Base-by-base conservation (phyloP, 1,140 invertebrate genomes). In the Bombus superbus region DNA sequence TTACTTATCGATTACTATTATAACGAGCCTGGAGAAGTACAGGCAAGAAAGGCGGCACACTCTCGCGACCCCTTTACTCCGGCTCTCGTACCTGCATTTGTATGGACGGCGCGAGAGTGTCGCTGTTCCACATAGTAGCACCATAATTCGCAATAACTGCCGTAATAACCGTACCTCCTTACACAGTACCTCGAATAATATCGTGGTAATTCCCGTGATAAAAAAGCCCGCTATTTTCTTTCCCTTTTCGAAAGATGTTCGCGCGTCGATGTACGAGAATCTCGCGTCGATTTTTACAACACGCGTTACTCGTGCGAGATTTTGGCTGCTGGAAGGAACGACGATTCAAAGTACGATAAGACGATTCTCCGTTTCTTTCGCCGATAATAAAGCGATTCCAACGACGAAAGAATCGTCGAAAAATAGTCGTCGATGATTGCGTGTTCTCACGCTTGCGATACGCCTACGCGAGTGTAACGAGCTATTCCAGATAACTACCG, bases 1-100 rank as follows among this genome's bases (percentile, higher is more conserved):
- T 94, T 94, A 94, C 92, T 93, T 94, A 94, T 94, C 93, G 93
- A 94, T 94, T 94, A 91, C 87, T 91, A 92, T 93, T 93, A 93
- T 92, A 92, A 93, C 88, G 89, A 90, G 75, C 81, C 87, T 81
- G 40, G 69, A 59, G 83, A 80, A 42, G 35, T 62, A 28, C 18
- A 5, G 57, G 40, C 13, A 66, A 40, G 69, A 38, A 71, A 71
- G 38, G 40, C 4, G 57, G 40, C 40, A 35, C 71, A 72, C 79
- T 28, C 68, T 28, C 47, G 13, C 38, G 28, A 22, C n/a, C 38
- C 8, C 35, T 84, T 42, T 18, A 25, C 47, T 44, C 35, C 22
- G 5, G 5, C 40, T n/a, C 42, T 13, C n/a, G 44, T 18, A n/a
- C 35, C 35, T 40, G 62, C 57, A 89, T 85, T 85, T 81, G 66